A percentile compares a stretch with the other conserved stretches of the same genome.
Evolutionary conservation across 2,797 vertebrate genomes (phyloP).

Genomic region (Argyrosomus regius): DNA sequence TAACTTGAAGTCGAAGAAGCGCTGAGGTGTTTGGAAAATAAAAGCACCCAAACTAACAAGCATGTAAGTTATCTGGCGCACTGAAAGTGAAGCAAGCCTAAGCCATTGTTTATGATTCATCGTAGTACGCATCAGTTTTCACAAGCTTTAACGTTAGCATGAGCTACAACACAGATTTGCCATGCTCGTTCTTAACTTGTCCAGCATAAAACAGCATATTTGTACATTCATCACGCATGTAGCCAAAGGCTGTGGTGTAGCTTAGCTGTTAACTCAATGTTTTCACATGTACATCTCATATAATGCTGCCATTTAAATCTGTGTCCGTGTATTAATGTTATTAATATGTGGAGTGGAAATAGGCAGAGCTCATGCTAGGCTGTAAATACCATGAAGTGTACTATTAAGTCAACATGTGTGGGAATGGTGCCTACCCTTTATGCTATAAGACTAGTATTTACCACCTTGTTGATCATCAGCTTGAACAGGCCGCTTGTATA

Average conservation of each 20-base stretch:
- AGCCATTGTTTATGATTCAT: not conserved
- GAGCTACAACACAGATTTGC: not conserved
- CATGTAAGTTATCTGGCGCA: not conserved
- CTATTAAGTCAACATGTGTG: not conserved
- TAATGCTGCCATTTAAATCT: not conserved
- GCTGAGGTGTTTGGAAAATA: not conserved
- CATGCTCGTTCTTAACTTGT: not conserved
- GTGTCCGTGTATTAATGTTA: not conserved
- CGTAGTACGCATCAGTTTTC: slow-evolving; percentile 13
- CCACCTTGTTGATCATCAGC: not conserved
- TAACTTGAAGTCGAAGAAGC: not conserved
- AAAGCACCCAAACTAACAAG: not conserved
- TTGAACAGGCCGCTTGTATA: not conserved
- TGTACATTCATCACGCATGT: not conserved
- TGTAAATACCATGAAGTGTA: not conserved
- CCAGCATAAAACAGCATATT: too few relatives aligned
- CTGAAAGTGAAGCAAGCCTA: not conserved
- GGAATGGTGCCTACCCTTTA: not conserved
- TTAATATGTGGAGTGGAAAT: not conserved
- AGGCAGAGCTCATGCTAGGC: not conserved
- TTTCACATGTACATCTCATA: not conserved
- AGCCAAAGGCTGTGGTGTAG: not conserved
- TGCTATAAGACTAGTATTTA: not conserved
- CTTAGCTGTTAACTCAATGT: not conserved
- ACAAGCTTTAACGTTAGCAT: slow-evolving; percentile 18